Base-by-base conservation (phyloP, 2,888 invertebrate species). In the Apodemia zela region DNA sequence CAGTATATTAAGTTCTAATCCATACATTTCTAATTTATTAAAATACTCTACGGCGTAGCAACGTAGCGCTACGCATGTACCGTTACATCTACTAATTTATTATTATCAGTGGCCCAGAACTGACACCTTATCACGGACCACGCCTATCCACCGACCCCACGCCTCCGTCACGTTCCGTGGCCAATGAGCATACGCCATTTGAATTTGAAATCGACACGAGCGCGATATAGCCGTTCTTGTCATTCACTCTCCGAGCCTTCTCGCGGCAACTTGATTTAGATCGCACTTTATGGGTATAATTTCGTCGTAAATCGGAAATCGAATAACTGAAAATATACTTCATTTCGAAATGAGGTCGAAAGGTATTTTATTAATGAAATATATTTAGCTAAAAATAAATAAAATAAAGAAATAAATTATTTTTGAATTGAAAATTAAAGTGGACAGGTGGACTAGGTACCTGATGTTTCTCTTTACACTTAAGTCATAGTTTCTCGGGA, bases 111-210 rank as follows among this genome's bases (percentile, higher is more conserved):
- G 59, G 75, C 77, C 73, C 75, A 76, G 81, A 80, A 81, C 82
- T 82, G 77, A 79, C 82, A 79, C 82, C 75, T 80, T 75, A 74
- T 73, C 73, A 74, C 71, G 72, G 80, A 38, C 81, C 89, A 89
- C 91, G 90, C 91, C 90, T 81, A 85, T 77, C 75, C 77, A 75
- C 76, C 73, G 79, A 79, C 79, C 80, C 80, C 84, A 85, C 89
- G 88, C 89, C 89, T 83, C 76, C 79, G 71, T 70, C 80, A 78
- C 79, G 74, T 72, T 81, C 73, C 78, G 77, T 85, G 81, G 74
- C 93, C 93, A 93, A 93, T 93, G 86, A 78, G 72, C 77, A 67
- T 64, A 66, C 75, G 66, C 65, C 77, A 76, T 82, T 83, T 78
- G 74, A 79, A 82, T 79, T 84, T 84, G 79, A 78, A 83, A 85